Conservation (phyloP, 2,113 vertebrate genomes). For the Phaethornis superciliosus region DNA sequence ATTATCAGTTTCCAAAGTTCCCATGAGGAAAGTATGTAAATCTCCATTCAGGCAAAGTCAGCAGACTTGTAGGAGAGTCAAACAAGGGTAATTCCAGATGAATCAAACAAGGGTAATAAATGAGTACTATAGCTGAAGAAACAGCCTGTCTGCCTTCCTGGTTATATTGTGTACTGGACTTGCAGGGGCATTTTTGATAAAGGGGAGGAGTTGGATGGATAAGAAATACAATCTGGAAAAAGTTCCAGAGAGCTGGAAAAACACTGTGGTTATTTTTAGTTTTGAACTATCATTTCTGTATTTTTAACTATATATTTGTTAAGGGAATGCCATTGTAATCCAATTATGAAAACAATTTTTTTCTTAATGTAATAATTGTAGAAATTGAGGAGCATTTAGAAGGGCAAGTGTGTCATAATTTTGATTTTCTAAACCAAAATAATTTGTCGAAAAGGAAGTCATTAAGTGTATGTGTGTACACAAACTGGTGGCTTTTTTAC, state of each 20-base stretch:
- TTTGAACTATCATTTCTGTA: not conserved
- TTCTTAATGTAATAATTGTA: not conserved
- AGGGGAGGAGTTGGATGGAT: not conserved
- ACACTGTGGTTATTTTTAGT: not conserved
- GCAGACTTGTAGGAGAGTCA: constrained; percentile 35
- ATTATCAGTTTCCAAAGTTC: constrained; percentile 25
- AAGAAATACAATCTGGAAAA: not conserved
- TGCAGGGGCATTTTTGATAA: not conserved
- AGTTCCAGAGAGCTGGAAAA: not conserved
- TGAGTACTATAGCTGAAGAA: not conserved
- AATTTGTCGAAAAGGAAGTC: not conserved
- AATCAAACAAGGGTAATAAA: not conserved
- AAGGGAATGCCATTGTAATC: not conserved
- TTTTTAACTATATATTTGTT: not conserved
- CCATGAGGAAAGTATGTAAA: constrained; percentile 39
- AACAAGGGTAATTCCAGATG: constrained; percentile 37
- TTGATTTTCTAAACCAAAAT: not conserved
- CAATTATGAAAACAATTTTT: not conserved
- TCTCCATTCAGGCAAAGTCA: constrained; percentile 48
- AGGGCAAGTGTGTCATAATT: not conserved
- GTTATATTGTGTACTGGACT: not conserved
- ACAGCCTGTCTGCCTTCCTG: not conserved
- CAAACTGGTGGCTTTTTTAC: not conserved
- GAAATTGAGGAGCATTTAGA: not conserved
- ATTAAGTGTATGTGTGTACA: not conserved